A percentile compares a stretch with the other conserved stretches of the same genome.
Conservation (phyloP, 2,113 vertebrate species). For the Narcine bancroftii region DNA sequence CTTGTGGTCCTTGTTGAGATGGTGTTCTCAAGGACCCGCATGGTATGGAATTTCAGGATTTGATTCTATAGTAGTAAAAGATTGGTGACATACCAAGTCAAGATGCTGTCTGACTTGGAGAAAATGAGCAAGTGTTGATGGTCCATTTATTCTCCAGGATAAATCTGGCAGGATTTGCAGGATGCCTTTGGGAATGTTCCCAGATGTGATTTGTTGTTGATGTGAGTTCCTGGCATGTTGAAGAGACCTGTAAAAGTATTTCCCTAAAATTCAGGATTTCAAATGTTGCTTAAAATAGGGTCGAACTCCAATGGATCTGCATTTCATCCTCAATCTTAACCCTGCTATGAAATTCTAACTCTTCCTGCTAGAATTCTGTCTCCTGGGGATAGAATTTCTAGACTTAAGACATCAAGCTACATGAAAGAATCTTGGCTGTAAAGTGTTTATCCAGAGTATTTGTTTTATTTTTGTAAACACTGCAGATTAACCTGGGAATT, state of each 20-base stretch:
- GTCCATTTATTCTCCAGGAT: too few relatives aligned
- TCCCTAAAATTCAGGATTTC: background rate
- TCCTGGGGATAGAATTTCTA: background rate
- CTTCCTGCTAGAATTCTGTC: background rate
- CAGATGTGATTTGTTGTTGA: background rate
- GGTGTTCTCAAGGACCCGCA: too few relatives aligned
- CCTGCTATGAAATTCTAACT: background rate
- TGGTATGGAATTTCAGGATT: too few relatives aligned
- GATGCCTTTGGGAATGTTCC: background rate
- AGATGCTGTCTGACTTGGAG: too few relatives aligned
- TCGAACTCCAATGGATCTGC: background rate
- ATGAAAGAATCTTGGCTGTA: background rate
- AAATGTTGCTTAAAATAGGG: background rate
- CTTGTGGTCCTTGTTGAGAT: too few relatives aligned
- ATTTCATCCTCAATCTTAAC: background rate
- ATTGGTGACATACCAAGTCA: too few relatives aligned
- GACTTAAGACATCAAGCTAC: background rate
- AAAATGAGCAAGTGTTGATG: too few relatives aligned
- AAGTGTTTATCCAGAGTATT: background rate
- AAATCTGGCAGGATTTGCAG: background rate
- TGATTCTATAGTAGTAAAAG: too few relatives aligned
- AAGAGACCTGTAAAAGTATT: background rate
- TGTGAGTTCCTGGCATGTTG: background rate
- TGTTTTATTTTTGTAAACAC: background rate
- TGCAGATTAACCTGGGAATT: background rate